Evolutionary conservation across 1,140 invertebrate species (phyloP), one percentile per base, ranked within the genome.

Genomic region (Colletes latitarsis): DNA sequence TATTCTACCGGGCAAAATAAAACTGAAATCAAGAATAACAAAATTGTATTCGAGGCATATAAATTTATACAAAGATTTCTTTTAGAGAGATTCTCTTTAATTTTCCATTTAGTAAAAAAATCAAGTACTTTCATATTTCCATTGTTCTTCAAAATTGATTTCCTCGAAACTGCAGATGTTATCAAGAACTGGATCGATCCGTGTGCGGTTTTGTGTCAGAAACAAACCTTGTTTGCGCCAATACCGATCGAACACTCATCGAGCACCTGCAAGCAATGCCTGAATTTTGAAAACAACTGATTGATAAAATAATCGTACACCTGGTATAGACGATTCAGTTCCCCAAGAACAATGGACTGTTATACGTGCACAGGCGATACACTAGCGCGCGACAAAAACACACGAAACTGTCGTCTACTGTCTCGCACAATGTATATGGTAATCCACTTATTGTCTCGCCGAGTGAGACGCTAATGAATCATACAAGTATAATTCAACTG

Each of bases 401-500:
- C 43, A 17, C 21, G 77, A 74, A 67, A 75, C 52, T 74, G 71
- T 73, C 60, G 69, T 43, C 69, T 53, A 43, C 58, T 55, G 15
- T 66, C 63, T 74, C 71, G 52, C 63, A 75, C 77, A 75, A 77
- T 77, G 66, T 49, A 58, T 49, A 52, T 58, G 80, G 73, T 81
- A 81, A 81, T 81, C 70, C 80, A 77, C 74, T 81, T 81, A 81
- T 77, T 81, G 80, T 81, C 21, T 70, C 66, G 43, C 58, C 9
- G 52, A 57, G 67, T 57, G 74, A 77, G 58, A 70, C 80, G 58
- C 80, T 81, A 81, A 81, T 81, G 80, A 81, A 81, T 81, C 74
- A 81, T 70, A 77, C 80, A 77, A 70, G 80, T 81, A 68, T 81
- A 81, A 81, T 81, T 77, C 75, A 63, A 62, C 60, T 77, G 80